Evolutionary conservation across 30 jellyfish, hydroid and myxozoan genomes (phyloP), one percentile per base, ranked within the genome.

Genomic region (Hydra vulgaris): DNA sequence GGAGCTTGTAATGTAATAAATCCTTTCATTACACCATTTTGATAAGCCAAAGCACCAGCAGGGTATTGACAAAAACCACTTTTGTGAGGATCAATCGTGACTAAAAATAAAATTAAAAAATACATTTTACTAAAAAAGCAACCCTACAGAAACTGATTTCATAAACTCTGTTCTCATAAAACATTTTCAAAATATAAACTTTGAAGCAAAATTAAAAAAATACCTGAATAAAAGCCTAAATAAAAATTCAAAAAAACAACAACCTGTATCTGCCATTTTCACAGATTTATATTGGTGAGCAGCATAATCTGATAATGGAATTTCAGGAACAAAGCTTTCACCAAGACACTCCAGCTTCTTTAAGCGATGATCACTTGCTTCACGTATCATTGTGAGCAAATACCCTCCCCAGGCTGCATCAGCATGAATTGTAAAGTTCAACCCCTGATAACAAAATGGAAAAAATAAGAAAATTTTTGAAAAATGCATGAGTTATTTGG

Each of bases 371-470:
- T 66, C 81, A 7, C 73, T 19, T 1, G 95, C 82, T 27, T 80
- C 89, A 18, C 81, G 23, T 17, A 74, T 71, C 90, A 86, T 80
- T 17, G 89, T 27, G 23, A 25, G 23, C 82, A 86, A 81, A 66
- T 86, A 86, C 17, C 95, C 95, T 24, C 95, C 95, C 95, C 89
- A 80, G 23, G 94, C 88, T 15, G 94, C 94, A 72, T 85, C 94
- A 20, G 87, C 88, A 66, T 85, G 94, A 8, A 86, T 86, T 7
- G 87, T 25, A 71, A 86, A 86, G 70, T 61, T 86, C 16, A 86
- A 77, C 27, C 95, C 95, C 95, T 86, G 61, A 40, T 40, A 3
- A 3, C 8, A 40, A 40, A 40, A 40, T 40, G 12, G n/a, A n/a
- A n/a, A n/a, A n/a, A n/a, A n/a, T n/a, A n/a, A n/a, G n/a, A n/a